These are phyloP conservation scores for Gambusia yucatana DNA, from an alignment of 2,797 vertebrate genomes.

Conservation along the genomic window DNA sequence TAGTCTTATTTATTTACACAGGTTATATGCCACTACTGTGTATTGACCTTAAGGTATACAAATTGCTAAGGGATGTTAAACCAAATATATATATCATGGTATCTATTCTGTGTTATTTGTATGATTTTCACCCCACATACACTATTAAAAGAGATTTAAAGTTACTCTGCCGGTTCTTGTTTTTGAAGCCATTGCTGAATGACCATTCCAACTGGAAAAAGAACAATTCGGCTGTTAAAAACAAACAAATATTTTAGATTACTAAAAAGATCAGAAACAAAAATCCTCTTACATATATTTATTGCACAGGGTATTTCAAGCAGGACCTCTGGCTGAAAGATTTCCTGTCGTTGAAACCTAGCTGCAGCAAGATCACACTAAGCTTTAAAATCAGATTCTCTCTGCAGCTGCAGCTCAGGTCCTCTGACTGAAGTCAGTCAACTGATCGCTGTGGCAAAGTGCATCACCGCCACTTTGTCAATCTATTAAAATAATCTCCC, in stretches of 20 bases:
- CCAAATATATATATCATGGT: background rate
- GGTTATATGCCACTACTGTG: background rate
- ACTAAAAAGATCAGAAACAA: background rate
- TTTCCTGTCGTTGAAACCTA: constrained; percentile 7
- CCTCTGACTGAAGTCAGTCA: constrained; percentile 39
- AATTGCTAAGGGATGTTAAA: background rate
- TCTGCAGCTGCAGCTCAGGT: constrained; percentile 18
- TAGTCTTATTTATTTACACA: background rate
- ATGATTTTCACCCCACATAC: background rate
- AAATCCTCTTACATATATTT: background rate
- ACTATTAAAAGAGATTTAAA: background rate
- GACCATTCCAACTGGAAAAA: background rate
- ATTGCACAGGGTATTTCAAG: background rate
- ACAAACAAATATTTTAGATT: background rate
- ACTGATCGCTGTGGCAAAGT: constrained; percentile 11
- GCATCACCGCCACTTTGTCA: constrained; percentile 38
- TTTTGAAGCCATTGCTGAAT: background rate
- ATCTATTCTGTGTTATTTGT: background rate
- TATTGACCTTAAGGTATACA: background rate
- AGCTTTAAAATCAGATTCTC: constrained; percentile 28
- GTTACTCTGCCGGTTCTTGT: background rate
- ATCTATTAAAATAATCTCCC: constrained; percentile 53
- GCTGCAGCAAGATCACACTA: background rate
- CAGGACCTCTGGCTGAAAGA: constrained; percentile 4
- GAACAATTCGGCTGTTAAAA: background rate